These are phyloP conservation scores for Diachrysia chrysitis DNA, from an alignment of 2,888 invertebrate species.

Conservation along the genomic window DNA sequence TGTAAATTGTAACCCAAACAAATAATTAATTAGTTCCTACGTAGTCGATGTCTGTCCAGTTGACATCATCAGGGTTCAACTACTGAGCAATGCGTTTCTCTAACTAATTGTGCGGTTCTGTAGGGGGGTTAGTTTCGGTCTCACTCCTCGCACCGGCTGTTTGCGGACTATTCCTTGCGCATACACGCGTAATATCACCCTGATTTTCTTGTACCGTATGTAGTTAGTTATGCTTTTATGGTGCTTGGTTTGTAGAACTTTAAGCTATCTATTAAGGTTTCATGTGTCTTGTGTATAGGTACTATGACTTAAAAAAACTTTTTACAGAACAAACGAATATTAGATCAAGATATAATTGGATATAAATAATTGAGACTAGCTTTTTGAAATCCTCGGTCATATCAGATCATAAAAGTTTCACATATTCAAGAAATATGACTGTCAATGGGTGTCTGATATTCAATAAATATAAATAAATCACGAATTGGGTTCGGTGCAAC, in stretches of 20 bases:
- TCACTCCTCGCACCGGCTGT: constrained; percentile 63
- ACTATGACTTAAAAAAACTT: constrained; percentile 11
- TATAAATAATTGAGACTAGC: constrained; percentile 83
- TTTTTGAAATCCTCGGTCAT: constrained; percentile 80
- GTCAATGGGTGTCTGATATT: constrained; percentile 16
- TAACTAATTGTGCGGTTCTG: constrained; percentile 50
- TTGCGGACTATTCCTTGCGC: constrained; percentile 47
- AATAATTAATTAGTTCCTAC: constrained; percentile 40
- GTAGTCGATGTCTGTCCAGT: constrained; percentile 55
- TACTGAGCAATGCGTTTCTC: constrained; percentile 63
- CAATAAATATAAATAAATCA: constrained; percentile 18
- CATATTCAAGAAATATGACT: constrained; percentile 32
- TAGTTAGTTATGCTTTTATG: constrained; percentile 64
- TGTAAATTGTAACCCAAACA: constrained; percentile 45
- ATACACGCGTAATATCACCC: constrained; percentile 52
- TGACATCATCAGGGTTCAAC: constrained; percentile 63
- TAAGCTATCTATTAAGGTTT: constrained; percentile 47
- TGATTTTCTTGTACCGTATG: constrained; percentile 38
- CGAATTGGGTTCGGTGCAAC: constrained; percentile 33
- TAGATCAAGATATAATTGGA: constrained; percentile 24
- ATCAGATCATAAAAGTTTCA: constrained; percentile 36
- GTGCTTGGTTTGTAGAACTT: constrained; percentile 71
- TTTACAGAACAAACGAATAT: constrained; percentile 12
- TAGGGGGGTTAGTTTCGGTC: constrained; percentile 71
- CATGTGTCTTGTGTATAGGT: constrained; percentile 20